phyloP scores from a whole-genome alignment of 2,888 invertebrate species.

The Callimorpha dominula region DNA sequence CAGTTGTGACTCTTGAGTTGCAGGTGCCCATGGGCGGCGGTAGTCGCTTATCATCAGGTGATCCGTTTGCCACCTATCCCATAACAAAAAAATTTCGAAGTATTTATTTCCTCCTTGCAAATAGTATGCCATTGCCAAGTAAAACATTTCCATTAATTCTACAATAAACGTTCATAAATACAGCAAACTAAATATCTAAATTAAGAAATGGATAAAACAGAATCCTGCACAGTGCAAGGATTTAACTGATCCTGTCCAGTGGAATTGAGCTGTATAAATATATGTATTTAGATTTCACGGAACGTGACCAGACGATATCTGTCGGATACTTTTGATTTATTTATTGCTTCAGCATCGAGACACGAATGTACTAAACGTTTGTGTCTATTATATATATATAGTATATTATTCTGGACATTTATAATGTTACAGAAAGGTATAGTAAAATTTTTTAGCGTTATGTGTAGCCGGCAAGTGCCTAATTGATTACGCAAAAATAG shows the following conservation, averaged over 20 bases:
- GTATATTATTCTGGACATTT: too few species aligned
- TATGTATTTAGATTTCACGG: neutral
- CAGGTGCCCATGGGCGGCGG: too few species aligned
- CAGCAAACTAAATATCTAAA: neutral
- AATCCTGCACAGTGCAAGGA: neutral
- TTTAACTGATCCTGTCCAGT: neutral
- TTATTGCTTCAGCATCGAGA: neutral
- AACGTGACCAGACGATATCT: slow-evolving; percentile 4
- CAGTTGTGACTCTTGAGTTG: too few species aligned
- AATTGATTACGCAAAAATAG: too few species aligned
- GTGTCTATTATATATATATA: neutral
- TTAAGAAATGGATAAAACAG: neutral
- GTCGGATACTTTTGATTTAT: neutral
- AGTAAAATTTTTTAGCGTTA: too few species aligned
- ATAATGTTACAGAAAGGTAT: too few species aligned
- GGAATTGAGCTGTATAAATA: slow-evolving; percentile 2
- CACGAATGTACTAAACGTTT: neutral
- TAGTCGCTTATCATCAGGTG: too few species aligned
- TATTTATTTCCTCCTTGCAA: neutral
- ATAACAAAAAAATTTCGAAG: neutral
- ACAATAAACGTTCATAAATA: neutral
- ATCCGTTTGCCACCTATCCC: too few species aligned
- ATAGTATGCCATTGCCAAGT: too few species aligned
- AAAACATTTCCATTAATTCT: neutral
- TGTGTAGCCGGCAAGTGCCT: too few species aligned